Conservation (phyloP, 2,113 vertebrate genomes). For the Peromyscus leucopus region DNA sequence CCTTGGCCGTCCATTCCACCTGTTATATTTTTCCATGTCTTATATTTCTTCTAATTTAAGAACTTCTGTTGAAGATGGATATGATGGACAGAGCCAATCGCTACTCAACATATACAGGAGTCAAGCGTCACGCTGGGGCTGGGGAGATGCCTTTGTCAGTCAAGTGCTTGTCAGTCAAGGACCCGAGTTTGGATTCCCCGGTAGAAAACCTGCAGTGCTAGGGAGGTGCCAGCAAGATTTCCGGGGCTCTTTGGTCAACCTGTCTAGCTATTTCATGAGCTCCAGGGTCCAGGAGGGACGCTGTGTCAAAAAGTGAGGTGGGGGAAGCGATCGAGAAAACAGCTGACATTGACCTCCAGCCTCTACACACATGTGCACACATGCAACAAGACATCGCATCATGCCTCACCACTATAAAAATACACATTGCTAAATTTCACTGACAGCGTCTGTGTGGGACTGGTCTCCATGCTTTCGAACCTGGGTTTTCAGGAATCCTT, state of each 20-base stretch:
- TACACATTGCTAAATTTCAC: background rate
- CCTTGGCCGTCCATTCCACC: background rate
- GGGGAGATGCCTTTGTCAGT: background rate
- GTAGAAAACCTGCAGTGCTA: background rate
- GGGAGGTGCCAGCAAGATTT: background rate
- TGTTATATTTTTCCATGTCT: background rate
- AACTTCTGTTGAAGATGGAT: background rate
- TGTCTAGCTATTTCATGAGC: background rate
- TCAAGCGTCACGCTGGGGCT: background rate
- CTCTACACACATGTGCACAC: too few species aligned
- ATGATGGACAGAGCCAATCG: too few species aligned
- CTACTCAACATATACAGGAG: background rate
- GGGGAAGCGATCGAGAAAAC: background rate
- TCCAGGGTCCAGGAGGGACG: background rate
- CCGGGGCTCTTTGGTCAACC: background rate
- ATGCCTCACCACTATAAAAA: background rate
- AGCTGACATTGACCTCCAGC: background rate
- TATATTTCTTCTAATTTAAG: background rate
- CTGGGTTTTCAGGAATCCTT: background rate
- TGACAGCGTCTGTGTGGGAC: background rate
- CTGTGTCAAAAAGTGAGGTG: background rate
- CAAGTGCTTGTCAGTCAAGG: background rate
- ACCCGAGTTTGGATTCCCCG: background rate
- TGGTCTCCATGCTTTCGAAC: background rate
- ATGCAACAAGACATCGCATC: background rate